Conservation (phyloP, 2,113 vertebrate genomes). For the Dendropsophus ebraccatus region DNA sequence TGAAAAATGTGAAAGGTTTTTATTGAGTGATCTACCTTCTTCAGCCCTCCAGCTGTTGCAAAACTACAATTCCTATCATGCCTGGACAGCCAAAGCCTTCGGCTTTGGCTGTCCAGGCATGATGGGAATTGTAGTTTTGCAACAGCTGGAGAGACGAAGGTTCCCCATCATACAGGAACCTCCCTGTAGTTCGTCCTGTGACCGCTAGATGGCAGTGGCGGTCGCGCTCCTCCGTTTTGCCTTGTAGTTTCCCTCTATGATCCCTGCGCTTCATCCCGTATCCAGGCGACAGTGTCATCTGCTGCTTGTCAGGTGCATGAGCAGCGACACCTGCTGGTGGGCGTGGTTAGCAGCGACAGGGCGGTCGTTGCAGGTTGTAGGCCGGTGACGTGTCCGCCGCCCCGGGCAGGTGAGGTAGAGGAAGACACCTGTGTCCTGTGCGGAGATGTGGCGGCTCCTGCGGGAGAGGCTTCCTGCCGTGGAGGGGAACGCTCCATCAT, state of each 20-base stretch:
- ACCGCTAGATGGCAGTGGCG: background rate
- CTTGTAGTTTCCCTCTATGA: background rate
- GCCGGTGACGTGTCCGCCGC: background rate
- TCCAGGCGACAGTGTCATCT: conserved; percentile 11
- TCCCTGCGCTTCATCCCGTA: background rate
- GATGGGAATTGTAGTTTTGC: no score
- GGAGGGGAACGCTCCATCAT: background rate
- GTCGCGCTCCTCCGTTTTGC: background rate
- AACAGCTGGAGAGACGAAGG: no score
- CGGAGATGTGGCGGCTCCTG: conserved; percentile 9
- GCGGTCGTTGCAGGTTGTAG: rapidly evolving
- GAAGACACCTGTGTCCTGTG: background rate
- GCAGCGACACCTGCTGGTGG: background rate
- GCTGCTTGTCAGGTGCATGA: background rate
- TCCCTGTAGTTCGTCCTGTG: background rate
- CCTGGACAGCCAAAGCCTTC: no score
- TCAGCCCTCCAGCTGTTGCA: no score
- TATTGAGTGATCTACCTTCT: no score
- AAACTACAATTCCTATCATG: no score
- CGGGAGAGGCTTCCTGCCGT: background rate
- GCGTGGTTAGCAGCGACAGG: no score
- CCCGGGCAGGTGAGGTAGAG: background rate
- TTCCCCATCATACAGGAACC: no score
- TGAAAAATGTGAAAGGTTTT: no score
- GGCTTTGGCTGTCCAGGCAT: no score